Base-by-base conservation (phyloP, 2,888 invertebrate genomes). In the Drosophila phalerata region DNA sequence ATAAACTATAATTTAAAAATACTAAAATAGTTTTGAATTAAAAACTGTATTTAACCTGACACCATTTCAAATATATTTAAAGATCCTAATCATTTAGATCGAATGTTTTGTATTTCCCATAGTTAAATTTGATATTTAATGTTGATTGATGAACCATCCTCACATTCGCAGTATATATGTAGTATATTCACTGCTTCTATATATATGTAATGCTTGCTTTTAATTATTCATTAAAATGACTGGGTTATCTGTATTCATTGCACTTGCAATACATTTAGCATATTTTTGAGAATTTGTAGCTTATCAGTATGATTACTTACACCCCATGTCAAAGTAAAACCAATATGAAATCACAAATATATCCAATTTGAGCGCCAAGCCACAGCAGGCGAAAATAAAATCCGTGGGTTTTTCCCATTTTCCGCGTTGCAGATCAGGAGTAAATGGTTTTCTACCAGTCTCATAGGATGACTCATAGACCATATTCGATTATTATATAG, bases 351-450 rank as follows among this genome's bases (percentile, higher is more conserved):
- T 95, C 72, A 96, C 95, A 40, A 97, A 95, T 87, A 96, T 95
- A 74, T 97, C 97, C 68, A 97, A 94, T 48, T 97, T 97, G 45
- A 97, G 96, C 2, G 96, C 96, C 79, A 97, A 96, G 4, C 96
- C 96, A 51, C 97, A 94, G 86, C 96, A 96, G 43, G 96, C 96
- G 66, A 96, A 93, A 32, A 97, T 93, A 90, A 96, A 97, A 91
- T 97, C 97, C 52, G 94, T 93, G 90, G 96, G 96, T 68, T 93
- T 95, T 45, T 94, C 94, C 97, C 97, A 97, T 79, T 94, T 94
- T 48, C 96, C 97, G 43, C 94, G 92, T 6, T 73, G 67, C 8
- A 71, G 57, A 55, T 92, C 92, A n/a, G 92, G 92, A n/a, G 73
- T 74, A 64, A 90, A 92, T 25, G 92, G 92, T 55, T 76, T 82